Conservation (phyloP, 2,113 vertebrate genomes). For the Bos indicus region DNA sequence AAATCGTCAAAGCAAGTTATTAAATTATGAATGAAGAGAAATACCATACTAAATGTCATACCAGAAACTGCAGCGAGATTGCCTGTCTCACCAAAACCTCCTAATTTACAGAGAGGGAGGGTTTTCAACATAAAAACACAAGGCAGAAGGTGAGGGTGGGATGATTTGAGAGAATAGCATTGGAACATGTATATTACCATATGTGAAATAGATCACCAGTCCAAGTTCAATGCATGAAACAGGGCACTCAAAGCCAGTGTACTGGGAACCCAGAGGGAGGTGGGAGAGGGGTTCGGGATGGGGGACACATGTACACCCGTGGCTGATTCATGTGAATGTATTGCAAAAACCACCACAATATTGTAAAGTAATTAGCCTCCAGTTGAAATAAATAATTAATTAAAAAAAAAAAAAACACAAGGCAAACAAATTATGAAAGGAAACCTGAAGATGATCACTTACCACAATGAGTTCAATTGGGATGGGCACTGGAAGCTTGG, state of each 20-base stretch:
- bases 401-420: not conserved
- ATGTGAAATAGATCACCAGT: not conserved
- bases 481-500: constrained; percentile 92
- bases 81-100: not conserved
- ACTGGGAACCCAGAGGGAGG: not conserved
- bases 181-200: not conserved
- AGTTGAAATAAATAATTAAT: not conserved
- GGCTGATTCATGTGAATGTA: not conserved
- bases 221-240: not conserved
- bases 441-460: constrained; percentile 59
- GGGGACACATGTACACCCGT: not conserved
- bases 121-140: not conserved
- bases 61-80: not conserved
- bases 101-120: not conserved
- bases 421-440: not conserved
- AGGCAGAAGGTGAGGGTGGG: not conserved
- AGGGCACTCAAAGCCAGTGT: not conserved
- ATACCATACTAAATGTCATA: not conserved
- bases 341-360: not conserved
- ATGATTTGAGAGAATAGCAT: not conserved
- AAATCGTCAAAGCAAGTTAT: not conserved
- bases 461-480: constrained; percentile 96
- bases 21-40: constrained; percentile 15
- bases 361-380: not conserved
- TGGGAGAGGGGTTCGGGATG: not conserved